Evolutionary conservation across 2,888 invertebrate genomes (phyloP), one percentile per base, ranked within the genome.

Genomic region (Eristalis arbustorum): DNA sequence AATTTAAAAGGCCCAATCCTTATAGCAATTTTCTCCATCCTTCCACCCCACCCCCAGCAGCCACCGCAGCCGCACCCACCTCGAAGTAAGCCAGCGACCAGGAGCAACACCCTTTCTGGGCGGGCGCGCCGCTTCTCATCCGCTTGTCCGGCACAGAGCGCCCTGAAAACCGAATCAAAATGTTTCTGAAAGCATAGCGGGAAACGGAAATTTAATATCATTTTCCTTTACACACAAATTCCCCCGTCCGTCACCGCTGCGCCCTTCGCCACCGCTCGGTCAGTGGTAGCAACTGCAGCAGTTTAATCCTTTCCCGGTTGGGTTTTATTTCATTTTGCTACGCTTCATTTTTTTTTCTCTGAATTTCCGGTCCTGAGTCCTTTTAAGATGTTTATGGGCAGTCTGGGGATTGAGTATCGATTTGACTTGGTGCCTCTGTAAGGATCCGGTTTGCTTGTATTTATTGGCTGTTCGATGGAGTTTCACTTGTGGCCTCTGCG

Each of bases 181-280:
- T 64, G 37, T 66, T 66, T 66, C 25, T 22, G 40, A 40, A 68
- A 28, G 25, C 13, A 61, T 37, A 64, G 25, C 56, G 56, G 69
- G 25, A 77, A 77, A 77, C 56, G 77, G 77, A 77, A 77, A 71
- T 77, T 69, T 77, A 71, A 77, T 77, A 77, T 64, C 69, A 57
- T 77, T 71, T 77, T 64, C 63, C 28, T 77, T 71, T 77, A 49
- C 37, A n/a, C 49, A 49, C 63, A 28, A 31, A 71, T 57, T 31
- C 71, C 18, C 49, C n/a, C n/a, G n/a, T n/a, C n/a, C n/a, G n/a
- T n/a, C n/a, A n/a, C n/a, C n/a, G n/a, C n/a, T n/a, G n/a, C n/a
- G n/a, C n/a, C 6, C n/a, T n/a, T 18, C 8, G 63, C 49, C 56
- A 28, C 57, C 13, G 42, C 37, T 37, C 18, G 13, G 22, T 31